A percentile compares a stretch with the other conserved stretches of the same genome.
phyloP scores from a whole-genome alignment of 2,888 invertebrate genomes.

The Crepidodera aurea region DNA sequence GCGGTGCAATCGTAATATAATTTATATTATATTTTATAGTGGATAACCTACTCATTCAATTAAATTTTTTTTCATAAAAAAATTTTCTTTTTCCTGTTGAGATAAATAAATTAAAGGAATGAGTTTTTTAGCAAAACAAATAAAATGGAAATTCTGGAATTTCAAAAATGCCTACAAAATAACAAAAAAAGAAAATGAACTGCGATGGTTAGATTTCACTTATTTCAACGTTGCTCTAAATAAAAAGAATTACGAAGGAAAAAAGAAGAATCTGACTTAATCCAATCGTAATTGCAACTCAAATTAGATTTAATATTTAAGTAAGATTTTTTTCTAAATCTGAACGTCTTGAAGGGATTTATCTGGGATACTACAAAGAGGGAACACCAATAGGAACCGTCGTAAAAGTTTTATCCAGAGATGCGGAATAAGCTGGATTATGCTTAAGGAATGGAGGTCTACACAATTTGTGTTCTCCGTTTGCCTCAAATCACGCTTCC shows the following conservation, averaged over 20 bases:
- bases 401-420: conserved; percentile 21
- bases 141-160: no score
- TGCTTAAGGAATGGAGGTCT: conserved; percentile 23
- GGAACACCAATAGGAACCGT: conserved; percentile 15
- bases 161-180: no score
- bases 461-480: conserved; percentile 18
- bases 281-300: conserved; percentile 13
- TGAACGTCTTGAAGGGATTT: conserved; percentile 12
- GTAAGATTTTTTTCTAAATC: conserved; percentile 11
- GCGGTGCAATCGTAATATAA: no score
- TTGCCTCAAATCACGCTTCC: conserved; percentile 23
- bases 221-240: no score
- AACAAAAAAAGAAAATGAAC: no score
- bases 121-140: no score
- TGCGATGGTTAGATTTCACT: no score
- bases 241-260: background rate
- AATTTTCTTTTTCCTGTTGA: no score
- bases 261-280: conserved; percentile 2
- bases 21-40: no score
- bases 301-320: conserved; percentile 19
- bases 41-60: no score
- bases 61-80: no score
- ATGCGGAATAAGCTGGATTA: conserved; percentile 20
- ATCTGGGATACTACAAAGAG: conserved; percentile 7
- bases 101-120: no score